These are phyloP conservation scores for Ptyas mucosa DNA, from an alignment of 2,113 vertebrate species.

Conservation along the genomic window DNA sequence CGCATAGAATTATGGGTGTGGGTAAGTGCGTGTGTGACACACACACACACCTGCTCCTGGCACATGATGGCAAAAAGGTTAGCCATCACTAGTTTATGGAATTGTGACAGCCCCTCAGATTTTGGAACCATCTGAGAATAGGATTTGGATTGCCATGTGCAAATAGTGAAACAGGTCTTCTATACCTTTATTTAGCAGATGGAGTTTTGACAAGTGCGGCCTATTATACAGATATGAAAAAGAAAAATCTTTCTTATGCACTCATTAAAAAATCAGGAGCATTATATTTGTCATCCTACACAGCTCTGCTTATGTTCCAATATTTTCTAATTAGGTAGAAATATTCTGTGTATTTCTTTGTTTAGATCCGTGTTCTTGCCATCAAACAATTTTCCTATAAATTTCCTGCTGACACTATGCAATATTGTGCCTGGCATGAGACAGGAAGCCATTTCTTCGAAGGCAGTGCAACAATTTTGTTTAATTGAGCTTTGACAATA, in stretches of 20 bases:
- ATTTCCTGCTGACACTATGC: neutral
- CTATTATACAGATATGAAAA: neutral
- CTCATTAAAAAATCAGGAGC: neutral
- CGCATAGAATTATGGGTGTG: too few relatives aligned
- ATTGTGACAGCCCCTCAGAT: neutral
- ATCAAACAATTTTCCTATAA: conserved; percentile 10
- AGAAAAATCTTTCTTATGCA: neutral
- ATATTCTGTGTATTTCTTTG: neutral
- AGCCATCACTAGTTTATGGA: neutral
- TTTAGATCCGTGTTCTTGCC: neutral
- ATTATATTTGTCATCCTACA: neutral
- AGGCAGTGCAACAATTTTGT: neutral
- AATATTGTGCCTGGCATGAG: neutral
- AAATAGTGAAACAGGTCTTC: neutral
- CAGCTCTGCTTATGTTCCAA: neutral
- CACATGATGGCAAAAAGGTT: too few relatives aligned
- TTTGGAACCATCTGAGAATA: neutral
- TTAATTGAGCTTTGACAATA: conserved; percentile 18
- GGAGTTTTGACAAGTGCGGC: neutral
- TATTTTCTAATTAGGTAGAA: neutral
- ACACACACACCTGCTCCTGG: too few relatives aligned
- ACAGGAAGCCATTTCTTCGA: neutral
- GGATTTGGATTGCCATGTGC: neutral
- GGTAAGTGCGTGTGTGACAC: too few relatives aligned
- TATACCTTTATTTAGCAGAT: neutral